Conservation (phyloP, 2,113 vertebrate genomes). For the Hippocampus comes region DNA sequence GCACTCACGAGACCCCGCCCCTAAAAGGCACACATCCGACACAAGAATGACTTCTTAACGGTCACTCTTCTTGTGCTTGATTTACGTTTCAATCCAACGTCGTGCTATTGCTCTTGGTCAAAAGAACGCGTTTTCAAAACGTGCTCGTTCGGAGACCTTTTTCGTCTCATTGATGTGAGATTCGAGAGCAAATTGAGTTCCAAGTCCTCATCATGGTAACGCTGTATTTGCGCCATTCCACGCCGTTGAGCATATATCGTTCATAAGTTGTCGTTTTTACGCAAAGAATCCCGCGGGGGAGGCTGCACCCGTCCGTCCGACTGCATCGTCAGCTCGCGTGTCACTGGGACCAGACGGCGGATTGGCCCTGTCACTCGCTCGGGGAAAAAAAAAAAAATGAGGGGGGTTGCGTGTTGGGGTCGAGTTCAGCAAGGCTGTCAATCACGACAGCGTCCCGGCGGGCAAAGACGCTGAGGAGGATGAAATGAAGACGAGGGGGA, state of each 20-base stretch:
- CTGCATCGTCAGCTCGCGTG: slow-evolving; percentile 43
- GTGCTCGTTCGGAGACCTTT: not conserved
- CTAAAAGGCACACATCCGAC: not conserved
- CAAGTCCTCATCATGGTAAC: too few species aligned
- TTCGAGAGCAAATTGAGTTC: not conserved
- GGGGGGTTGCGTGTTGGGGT: not conserved
- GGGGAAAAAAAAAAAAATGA: not conserved
- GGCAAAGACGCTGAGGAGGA: slow-evolving; percentile 46
- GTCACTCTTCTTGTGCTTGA: too few species aligned
- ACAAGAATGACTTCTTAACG: too few species aligned
- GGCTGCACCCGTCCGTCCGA: not conserved
- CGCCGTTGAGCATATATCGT: not conserved
- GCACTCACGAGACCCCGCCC: not conserved
- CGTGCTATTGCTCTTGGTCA: too few species aligned
- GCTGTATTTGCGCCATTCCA: too few species aligned
- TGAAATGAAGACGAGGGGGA: slow-evolving; percentile 42
- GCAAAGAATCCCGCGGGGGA: slow-evolving; percentile 1
- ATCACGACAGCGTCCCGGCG: slow-evolving; percentile 26
- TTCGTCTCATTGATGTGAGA: too few species aligned
- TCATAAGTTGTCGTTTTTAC: not conserved
- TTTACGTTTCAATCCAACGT: too few species aligned
- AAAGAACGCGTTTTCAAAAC: not conserved
- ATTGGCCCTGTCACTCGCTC: slow-evolving; percentile 43
- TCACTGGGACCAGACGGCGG: slow-evolving; percentile 36
- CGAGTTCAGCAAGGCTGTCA: slow-evolving; percentile 48